These are phyloP conservation scores for Oscheius sp. DNA, from an alignment of 2,888 invertebrate species.

Conservation along the genomic window DNA sequence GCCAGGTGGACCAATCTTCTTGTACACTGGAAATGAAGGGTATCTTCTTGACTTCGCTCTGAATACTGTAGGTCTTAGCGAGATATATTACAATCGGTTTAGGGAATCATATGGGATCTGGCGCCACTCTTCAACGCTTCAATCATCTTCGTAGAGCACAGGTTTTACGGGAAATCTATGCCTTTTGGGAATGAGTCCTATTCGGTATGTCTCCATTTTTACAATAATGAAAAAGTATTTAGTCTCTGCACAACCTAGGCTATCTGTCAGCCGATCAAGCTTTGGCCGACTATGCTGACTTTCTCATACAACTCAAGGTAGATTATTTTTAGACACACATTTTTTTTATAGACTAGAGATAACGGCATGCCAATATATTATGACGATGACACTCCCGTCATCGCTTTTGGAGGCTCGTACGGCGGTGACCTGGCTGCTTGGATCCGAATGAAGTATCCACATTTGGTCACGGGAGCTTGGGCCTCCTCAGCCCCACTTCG, in stretches of 20 bases:
- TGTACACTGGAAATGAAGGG: slow-evolving; percentile 96
- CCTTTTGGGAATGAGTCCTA: slow-evolving; percentile 82
- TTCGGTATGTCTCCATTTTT: background rate
- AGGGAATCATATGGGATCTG: slow-evolving; percentile 91
- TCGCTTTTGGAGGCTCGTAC: slow-evolving; percentile 89
- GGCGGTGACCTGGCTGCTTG: slow-evolving; percentile 97
- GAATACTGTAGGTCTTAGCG: slow-evolving; percentile 81
- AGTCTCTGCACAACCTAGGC: slow-evolving; percentile 66
- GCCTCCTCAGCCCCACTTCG: slow-evolving; percentile 94
- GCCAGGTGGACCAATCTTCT: slow-evolving; percentile 83
- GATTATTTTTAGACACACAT: background rate
- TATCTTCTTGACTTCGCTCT: slow-evolving; percentile 87
- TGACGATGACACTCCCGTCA: slow-evolving; percentile 80
- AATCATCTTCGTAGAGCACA: slow-evolving; percentile 93
- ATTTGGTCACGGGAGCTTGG: slow-evolving; percentile 86
- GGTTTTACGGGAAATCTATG: slow-evolving; percentile 90
- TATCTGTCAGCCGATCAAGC: slow-evolving; percentile 91
- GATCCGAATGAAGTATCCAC: slow-evolving; percentile 90
- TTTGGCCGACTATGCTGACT: slow-evolving; percentile 88
- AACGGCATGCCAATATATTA: slow-evolving; percentile 39
- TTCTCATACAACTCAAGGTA: slow-evolving; percentile 80
- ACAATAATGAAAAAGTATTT: background rate
- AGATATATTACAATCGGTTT: slow-evolving; percentile 37
- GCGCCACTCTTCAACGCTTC: slow-evolving; percentile 84
- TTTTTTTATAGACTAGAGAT: background rate